Base-by-base conservation (phyloP, 2,797 vertebrate genomes). In the Melanogrammus aeglefinus region DNA sequence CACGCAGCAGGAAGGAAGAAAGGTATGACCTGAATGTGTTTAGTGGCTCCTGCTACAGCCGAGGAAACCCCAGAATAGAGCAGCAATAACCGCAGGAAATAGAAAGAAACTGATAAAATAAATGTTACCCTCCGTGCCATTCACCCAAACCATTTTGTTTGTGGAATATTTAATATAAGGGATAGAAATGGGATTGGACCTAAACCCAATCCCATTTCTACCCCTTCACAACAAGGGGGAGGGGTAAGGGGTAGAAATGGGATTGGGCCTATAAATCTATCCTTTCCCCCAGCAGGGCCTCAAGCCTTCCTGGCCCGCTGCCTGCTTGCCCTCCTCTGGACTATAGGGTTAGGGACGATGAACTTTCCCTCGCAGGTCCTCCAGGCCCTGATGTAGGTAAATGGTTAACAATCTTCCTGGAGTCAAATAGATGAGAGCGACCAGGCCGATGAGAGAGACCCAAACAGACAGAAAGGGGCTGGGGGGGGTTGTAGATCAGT, bases 231-330 rank as follows among this genome's bases (percentile, higher is more conserved):
- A n/a, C n/a, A n/a, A n/a, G n/a, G n/a, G n/a, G n/a, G n/a, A n/a
- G n/a, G n/a, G n/a, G n/a, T n/a, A n/a, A n/a, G n/a, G n/a, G n/a
- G n/a, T n/a, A n/a, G n/a, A n/a, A n/a, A n/a, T n/a, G n/a, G n/a
- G n/a, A n/a, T n/a, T n/a, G n/a, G n/a, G n/a, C n/a, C n/a, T n/a
- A 18, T 5, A 21, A 16, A 51, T 51, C 47, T 51, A 66, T 21
- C 86, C 89, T 85, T 84, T 77, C 79, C 76, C 84, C 77, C 76
- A 57, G 80, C 84, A 51, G 83, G 81, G 75, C 83, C 35, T 13
- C 81, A 80, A 57, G 51, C 51, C 82, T 85, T 81, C 47, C 76
- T 86, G 92, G 91, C 87, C 71, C 31, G 71, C 81, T 73, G 85
- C 91, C 91, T 90, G 83, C 77, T 57, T 36, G 13, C 71, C 86